Conservation (phyloP, 2,888 invertebrate species). For the Cephus spinipes region DNA sequence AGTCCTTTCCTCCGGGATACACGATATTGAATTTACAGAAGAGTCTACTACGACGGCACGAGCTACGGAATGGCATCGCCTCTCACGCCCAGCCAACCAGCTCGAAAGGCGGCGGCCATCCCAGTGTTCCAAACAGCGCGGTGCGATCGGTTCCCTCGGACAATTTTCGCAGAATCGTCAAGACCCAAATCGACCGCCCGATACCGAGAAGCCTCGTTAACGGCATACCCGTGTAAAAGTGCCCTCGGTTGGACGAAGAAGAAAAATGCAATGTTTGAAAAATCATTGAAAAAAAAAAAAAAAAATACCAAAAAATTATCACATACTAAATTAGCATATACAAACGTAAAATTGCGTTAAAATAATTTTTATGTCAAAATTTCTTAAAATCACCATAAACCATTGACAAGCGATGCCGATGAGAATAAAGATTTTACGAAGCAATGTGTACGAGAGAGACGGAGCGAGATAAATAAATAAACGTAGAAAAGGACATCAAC, state of each 20-base stretch:
- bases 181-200: neutral
- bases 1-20: neutral
- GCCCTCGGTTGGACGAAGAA: neutral
- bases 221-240: no score
- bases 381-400: neutral
- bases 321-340: neutral
- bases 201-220: neutral
- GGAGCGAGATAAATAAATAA: neutral
- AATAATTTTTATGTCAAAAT: neutral
- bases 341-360: neutral
- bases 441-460: neutral
- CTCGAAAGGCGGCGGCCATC: slow-evolving; percentile 7
- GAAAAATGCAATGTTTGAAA: neutral
- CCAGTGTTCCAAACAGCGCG: neutral
- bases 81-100: slow-evolving; percentile 7
- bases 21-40: slow-evolving; percentile 7
- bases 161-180: neutral
- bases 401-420: neutral
- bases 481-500: neutral
- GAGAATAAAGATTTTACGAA: neutral
- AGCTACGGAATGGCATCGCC: slow-evolving; percentile 7
- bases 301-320: neutral
- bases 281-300: neutral
- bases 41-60: slow-evolving; percentile 4
- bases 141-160: neutral